A percentile compares a stretch with the other conserved stretches of the same genome.
These are phyloP conservation scores for Noctua janthina DNA, from an alignment of 2,888 invertebrate genomes.

Conservation along the genomic window DNA sequence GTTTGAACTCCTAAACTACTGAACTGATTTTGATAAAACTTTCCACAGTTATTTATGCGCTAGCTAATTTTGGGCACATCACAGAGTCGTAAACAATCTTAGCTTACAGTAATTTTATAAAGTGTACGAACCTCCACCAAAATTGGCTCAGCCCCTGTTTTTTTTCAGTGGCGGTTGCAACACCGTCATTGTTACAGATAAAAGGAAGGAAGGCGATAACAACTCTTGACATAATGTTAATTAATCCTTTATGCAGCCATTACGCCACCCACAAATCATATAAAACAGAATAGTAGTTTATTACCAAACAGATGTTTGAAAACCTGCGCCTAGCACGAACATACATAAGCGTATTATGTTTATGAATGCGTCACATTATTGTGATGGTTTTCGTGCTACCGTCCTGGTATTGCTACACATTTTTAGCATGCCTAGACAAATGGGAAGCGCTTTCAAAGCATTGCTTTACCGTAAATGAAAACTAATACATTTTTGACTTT, in stretches of 20 bases:
- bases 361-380: conserved; percentile 23
- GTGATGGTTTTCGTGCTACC: conserved; percentile 13
- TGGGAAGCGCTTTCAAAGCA: not conserved
- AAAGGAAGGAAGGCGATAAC: conserved; percentile 9
- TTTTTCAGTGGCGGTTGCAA: not conserved
- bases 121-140: not conserved
- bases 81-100: not conserved
- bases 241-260: conserved; percentile 28
- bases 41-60: too few species aligned
- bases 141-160: not conserved
- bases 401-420: not conserved
- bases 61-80: not conserved
- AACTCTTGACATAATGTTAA: conserved; percentile 14
- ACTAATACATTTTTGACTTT: not conserved
- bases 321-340: conserved; percentile 40
- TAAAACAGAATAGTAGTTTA: conserved; percentile 24
- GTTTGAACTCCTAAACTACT: too few species aligned
- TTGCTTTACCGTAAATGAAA: too few species aligned
- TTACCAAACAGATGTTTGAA: conserved; percentile 33
- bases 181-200: not conserved
- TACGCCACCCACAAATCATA: conserved; percentile 36
- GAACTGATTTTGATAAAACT: too few species aligned
- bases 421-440: not conserved
- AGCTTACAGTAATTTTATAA: not conserved
- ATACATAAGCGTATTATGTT: conserved; percentile 14